Percentiles rank a stretch among this genome's conserved stretches.
phyloP scores from a whole-genome alignment of 2,888 invertebrate genomes.

The Ectobius pallidus region DNA sequence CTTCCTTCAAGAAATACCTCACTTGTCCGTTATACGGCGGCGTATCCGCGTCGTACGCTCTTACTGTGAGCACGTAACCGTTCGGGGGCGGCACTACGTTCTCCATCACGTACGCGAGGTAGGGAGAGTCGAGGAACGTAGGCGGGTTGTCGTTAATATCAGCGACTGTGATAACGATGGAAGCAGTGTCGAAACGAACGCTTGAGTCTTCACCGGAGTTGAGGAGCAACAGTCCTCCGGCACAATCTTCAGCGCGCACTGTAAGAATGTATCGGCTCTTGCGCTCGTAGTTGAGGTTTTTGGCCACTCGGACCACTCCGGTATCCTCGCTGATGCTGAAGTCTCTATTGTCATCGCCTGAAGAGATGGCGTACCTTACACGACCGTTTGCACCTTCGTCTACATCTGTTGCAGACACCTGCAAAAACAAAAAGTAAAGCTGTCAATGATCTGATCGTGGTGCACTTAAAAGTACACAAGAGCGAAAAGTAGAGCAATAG shows the following conservation, averaged over 20 bases:
- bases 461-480: too few species aligned
- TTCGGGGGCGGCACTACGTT: conserved; percentile 81
- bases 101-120: conserved; percentile 92
- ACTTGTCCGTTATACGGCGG: conserved; percentile 89
- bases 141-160: conserved; percentile 96
- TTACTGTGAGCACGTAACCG: conserved; percentile 68
- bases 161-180: conserved; percentile 74
- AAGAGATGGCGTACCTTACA: conserved; percentile 86
- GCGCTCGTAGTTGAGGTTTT: conserved; percentile 92
- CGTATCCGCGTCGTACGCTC: conserved; percentile 90
- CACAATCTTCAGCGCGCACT: conserved; percentile 88
- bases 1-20: conserved; percentile 91
- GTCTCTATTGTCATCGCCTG: conserved; percentile 89
- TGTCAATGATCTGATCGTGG: not conserved
- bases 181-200: conserved; percentile 72
- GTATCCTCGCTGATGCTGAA: conserved; percentile 92
- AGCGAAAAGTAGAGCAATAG: too few species aligned
- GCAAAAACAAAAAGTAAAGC: conserved; percentile 44
- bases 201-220: conserved; percentile 40
- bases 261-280: conserved; percentile 82
- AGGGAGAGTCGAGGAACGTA: conserved; percentile 92
- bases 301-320: conserved; percentile 88
- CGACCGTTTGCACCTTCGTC: conserved; percentile 91
- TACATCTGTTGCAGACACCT: conserved; percentile 88
- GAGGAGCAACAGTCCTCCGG: conserved; percentile 57